Evolutionary conservation across 2,113 vertebrate genomes (phyloP).

Genomic region (Bos indicus): DNA sequence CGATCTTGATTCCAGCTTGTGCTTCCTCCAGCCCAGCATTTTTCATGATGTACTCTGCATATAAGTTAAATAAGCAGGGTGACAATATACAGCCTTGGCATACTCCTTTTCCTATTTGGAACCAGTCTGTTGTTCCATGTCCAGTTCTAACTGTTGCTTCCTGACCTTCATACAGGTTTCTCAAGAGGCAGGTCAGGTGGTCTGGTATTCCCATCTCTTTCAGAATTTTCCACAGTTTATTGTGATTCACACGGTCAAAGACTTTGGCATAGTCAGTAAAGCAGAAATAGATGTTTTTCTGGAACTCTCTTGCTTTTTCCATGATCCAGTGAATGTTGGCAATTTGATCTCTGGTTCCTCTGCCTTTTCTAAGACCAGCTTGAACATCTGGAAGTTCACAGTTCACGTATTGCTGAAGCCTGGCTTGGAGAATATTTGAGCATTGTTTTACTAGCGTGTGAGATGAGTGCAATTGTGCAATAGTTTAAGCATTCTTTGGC

Average conservation of each 20-base stretch:
- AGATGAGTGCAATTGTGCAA: neutral
- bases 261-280: neutral
- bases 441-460: neutral
- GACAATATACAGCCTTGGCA: neutral
- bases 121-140: neutral
- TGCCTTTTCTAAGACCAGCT: neutral
- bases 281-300: neutral
- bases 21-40: neutral
- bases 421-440: neutral
- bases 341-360: neutral
- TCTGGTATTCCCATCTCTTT: neutral
- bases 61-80: neutral
- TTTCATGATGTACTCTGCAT: neutral
- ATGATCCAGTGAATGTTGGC: neutral
- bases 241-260: neutral
- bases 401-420: fast-evolving
- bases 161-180: neutral
- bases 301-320: neutral
- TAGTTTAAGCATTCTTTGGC: neutral
- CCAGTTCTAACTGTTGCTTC: neutral
- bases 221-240: neutral
- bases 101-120: neutral
- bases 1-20: neutral
- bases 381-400: fast-evolving
- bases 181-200: neutral